A percentile compares a stretch with the other conserved stretches of the same genome.
These are phyloP conservation scores for Oithona nana DNA, from an alignment of 2,888 invertebrate genomes.

Conservation along the genomic window DNA sequence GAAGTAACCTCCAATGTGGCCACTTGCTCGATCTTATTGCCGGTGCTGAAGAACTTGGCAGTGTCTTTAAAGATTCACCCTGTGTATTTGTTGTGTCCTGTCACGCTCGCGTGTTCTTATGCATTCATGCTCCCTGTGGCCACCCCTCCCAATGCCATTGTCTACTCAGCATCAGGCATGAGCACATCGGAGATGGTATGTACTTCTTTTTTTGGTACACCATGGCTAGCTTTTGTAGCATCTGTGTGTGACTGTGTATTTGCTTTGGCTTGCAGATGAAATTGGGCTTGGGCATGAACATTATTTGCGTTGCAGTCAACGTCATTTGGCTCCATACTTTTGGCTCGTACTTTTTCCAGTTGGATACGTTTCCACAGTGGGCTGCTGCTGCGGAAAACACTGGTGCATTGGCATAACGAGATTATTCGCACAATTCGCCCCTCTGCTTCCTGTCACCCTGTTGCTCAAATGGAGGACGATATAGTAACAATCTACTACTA, in stretches of 20 bases:
- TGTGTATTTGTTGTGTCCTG: conserved; percentile 44
- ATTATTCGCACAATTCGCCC: neutral
- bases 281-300: conserved; percentile 56
- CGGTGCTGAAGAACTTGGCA: conserved; percentile 28
- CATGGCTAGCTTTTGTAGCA: too few species aligned
- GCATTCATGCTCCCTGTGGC: conserved; percentile 80
- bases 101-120: conserved; percentile 70
- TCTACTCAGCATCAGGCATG: conserved; percentile 61
- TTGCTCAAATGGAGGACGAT: neutral
- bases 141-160: conserved; percentile 86
- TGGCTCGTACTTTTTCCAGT: conserved; percentile 12
- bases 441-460: neutral
- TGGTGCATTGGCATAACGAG: neutral
- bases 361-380: conserved; percentile 17
- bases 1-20: conserved; percentile 28
- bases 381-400: too few species aligned
- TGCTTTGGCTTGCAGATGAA: conserved; percentile 31
- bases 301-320: conserved; percentile 40
- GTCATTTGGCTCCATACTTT: neutral
- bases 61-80: neutral
- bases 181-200: conserved; percentile 32
- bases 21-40: conserved; percentile 29
- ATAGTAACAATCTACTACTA: neutral
- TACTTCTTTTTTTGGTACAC: neutral
- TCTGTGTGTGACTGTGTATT: neutral